Evolutionary conservation across 2,888 invertebrate species (phyloP).

Genomic region (Tetrapedia diversipes): DNA sequence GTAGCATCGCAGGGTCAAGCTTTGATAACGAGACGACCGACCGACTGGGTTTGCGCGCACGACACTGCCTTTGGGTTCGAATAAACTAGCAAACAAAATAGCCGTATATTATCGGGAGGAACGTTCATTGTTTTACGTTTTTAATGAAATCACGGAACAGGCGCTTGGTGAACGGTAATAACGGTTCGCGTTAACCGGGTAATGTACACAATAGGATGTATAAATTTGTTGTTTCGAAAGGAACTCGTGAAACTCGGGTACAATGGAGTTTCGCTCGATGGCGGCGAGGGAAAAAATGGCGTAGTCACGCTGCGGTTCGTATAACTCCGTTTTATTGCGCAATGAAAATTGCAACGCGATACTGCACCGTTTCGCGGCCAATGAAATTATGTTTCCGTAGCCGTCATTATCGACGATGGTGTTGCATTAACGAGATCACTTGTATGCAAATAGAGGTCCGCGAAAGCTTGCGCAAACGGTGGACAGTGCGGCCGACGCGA

Average conservation of each 20-base stretch:
- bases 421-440: constrained; percentile 50
- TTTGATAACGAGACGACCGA: too few species aligned
- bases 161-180: too few species aligned
- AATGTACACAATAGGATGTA: too few species aligned
- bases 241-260: background rate
- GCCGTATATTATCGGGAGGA: background rate
- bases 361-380: constrained; percentile 33
- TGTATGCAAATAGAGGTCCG: constrained; percentile 41
- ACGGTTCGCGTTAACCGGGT: too few species aligned
- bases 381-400: constrained; percentile 55
- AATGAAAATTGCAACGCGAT: constrained; percentile 49
- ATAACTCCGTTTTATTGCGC: constrained; percentile 53
- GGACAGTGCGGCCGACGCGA: constrained; percentile 17
- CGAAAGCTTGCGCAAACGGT: constrained; percentile 26
- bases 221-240: background rate
- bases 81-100: too few species aligned
- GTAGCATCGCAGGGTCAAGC: too few species aligned
- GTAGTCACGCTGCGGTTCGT: constrained; percentile 14
- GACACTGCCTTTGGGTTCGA: too few species aligned
- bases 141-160: background rate
- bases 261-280: background rate
- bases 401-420: constrained; percentile 55
- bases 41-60: too few species aligned
- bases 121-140: background rate
- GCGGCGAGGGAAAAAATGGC: constrained; percentile 3